Conservation (phyloP, 2,113 vertebrate species). For the Pedionomus torquatus region DNA sequence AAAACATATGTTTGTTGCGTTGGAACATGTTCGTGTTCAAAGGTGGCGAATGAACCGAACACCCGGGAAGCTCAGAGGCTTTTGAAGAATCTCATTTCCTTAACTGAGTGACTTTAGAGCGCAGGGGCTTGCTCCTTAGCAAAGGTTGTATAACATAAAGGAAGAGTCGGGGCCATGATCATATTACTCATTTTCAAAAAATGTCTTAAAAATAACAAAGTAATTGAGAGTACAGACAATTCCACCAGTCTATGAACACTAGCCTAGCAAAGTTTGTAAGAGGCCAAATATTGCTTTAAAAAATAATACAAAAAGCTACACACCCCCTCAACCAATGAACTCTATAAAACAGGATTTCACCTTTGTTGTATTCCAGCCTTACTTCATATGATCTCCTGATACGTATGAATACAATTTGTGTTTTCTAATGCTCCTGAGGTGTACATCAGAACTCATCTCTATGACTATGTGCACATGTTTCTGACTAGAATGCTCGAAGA, state of each 20-base stretch:
- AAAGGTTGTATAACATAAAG: neutral
- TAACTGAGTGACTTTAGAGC: neutral
- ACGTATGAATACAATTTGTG: neutral
- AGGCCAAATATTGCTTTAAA: neutral
- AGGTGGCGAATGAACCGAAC: accelerated
- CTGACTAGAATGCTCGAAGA: neutral
- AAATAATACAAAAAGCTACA: accelerated
- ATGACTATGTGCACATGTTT: neutral
- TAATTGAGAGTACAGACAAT: neutral
- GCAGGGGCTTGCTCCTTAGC: neutral
- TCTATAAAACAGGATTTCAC: neutral
- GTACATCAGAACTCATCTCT: neutral
- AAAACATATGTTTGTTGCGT: neutral
- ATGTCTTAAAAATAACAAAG: neutral
- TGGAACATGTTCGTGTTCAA: neutral
- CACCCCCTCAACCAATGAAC: neutral
- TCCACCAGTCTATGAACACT: neutral
- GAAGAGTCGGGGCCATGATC: neutral
- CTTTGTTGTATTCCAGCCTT: neutral
- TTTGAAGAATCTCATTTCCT: constrained; percentile 13
- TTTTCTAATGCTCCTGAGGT: neutral
- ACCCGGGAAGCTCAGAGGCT: neutral
- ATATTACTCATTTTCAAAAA: neutral
- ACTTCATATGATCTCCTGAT: neutral
- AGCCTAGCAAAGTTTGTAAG: neutral